Base-by-base conservation (phyloP, 2,888 invertebrate species). In the Buathra laborator region DNA sequence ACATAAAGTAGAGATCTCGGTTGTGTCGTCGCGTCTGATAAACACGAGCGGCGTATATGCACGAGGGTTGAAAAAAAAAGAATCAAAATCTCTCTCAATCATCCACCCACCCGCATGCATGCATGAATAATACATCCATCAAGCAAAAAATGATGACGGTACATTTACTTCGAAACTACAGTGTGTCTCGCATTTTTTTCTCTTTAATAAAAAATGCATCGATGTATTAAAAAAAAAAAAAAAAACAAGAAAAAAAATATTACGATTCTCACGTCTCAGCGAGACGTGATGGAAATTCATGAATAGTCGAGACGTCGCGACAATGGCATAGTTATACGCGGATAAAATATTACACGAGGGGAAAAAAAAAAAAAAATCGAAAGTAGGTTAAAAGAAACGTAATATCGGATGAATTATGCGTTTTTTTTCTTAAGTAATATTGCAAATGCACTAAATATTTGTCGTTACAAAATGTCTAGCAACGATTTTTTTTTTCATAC, bases 201-300 rank as follows among this genome's bases (percentile, higher is more conserved):
- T 24, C 46, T 29, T 7, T n/a, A n/a, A 29, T 6, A 51, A 32
- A 70, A n/a, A 32, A 56, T 68, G 68, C 29, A 75, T 19, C 56
- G 56, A 48, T 48, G 12, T 9, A 9, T 37, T 6, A 4, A n/a
- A 19, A 16, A 6, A 29, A 14, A 19, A 43, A 29, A 64, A 10
- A 76, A 51, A 72, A 1, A 16, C 19, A 12, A 59, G 32, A 37
- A 51, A 59, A 59, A 32, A 37, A 7, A 44, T 48, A 7, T 16
- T 51, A 14, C 29, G 43, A 19, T 62, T n/a, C 46, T 56, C 48
- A 32, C 3, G n/a, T 19, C 46, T 64, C 19, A 1, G 37, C 10
- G 37, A 14, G 68, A 74, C 59, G 48, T 51, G 68, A 78, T 83
- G 62, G 32, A 62, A 78, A 68, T 68, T 77, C 67, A 29, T 29